Evolutionary conservation across 1,140 invertebrate genomes (phyloP).

Genomic region (Condylostylus longicornis): DNA sequence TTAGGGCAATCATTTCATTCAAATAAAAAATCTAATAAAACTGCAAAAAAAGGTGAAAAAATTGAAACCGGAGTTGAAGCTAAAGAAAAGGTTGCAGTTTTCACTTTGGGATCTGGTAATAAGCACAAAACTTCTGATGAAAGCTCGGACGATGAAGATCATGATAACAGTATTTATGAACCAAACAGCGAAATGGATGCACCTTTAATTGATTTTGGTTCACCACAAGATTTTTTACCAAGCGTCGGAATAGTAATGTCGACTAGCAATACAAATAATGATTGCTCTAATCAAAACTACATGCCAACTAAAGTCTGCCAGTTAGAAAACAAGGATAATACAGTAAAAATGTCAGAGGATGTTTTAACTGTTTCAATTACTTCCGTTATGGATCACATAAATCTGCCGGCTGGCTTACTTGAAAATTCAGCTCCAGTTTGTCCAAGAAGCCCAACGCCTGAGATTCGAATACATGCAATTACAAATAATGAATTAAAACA

Average conservation of each 20-base stretch:
- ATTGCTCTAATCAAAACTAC: constrained; percentile 9
- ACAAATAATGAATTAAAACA: constrained; percentile 14
- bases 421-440: constrained; percentile 24
- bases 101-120: constrained; percentile 14
- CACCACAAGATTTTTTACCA: constrained; percentile 41
- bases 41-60: constrained; percentile 8
- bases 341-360: constrained; percentile 30
- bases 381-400: constrained; percentile 39
- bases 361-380: constrained; percentile 35
- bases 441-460: constrained; percentile 40
- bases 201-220: constrained; percentile 18
- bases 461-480: constrained; percentile 37
- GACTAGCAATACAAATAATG: constrained; percentile 10
- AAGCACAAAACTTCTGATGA: constrained; percentile 16
- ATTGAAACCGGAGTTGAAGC: constrained; percentile 18
- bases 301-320: constrained; percentile 15
- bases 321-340: constrained; percentile 32
- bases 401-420: constrained; percentile 34
- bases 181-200: constrained; percentile 21
- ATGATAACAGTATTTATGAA: constrained; percentile 37
- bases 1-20: constrained; percentile 51
- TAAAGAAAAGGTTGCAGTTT: constrained; percentile 20
- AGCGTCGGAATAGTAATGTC: constrained; percentile 51
- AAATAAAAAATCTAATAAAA: constrained; percentile 19
- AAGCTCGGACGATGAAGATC: constrained; percentile 36